Evolutionary conservation across 2,888 invertebrate species (phyloP), one percentile per base, ranked within the genome.

Genomic region (Acanthosepion pharaonis): DNA sequence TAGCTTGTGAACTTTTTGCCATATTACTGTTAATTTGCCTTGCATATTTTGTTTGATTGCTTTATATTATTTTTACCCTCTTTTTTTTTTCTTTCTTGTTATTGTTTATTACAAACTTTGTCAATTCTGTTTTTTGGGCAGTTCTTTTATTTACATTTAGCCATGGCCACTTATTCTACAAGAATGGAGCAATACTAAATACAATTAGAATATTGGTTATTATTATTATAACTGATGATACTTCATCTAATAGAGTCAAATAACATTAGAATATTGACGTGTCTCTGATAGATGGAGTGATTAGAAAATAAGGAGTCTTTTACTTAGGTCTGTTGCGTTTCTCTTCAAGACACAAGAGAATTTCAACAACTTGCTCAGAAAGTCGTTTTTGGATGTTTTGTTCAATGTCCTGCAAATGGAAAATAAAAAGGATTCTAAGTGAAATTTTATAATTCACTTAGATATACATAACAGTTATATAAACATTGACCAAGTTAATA

Each of bases 281-380:
- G 25, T 64, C 6, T 91, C 15, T 33, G 42, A 48, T 48, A 48
- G 33, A 20, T 1, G 33, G 6, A 92, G 92, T 48, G 92, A 51
- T 5, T 92, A 92, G 11, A 28, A 92, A 51, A 20, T 49, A 92
- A 92, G 9, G 23, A 92, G 15, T 48, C n/a, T 42, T 48, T 92
- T 92, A 92, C 49, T 92, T 49, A 28, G 51, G 92, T n/a, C 78
- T n/a, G 78, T 78, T 78, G n/a, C 78, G 93, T 93, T 96, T 93
- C 55, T 96, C 96, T 95, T 96, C 95, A 53, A 97, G 94, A 94
- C 96, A 96, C 96, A 96, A 95, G 94, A 97, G 94, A 6, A 96
- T 95, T 94, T 96, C 96, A 42, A 97, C 96, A 18, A 97, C 96
- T 51, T 97, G 96, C 11, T 96, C 95, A 95, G 96, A 96, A 94